These are phyloP conservation scores for Elgaria multicarinata DNA, from an alignment of 2,113 vertebrate genomes.

Conservation along the genomic window DNA sequence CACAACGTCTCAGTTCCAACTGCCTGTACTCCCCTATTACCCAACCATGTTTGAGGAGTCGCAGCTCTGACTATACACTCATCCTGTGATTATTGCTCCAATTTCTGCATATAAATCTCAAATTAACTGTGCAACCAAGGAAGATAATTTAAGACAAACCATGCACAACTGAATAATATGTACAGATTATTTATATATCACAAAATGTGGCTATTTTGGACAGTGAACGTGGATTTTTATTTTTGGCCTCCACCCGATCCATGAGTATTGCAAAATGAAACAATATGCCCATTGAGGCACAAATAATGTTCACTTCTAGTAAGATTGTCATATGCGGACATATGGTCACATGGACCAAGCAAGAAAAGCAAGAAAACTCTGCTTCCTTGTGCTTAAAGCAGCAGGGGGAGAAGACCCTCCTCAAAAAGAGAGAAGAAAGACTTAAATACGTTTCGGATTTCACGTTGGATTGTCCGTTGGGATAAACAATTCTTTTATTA, in stretches of 20 bases:
- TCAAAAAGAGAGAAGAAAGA: neutral
- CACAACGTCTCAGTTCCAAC: neutral
- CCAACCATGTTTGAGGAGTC: neutral
- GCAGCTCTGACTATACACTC: neutral
- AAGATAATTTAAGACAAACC: neutral
- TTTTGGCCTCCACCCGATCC: neutral
- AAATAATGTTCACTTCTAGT: neutral
- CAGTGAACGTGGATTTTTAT: neutral
- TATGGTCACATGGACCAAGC: neutral
- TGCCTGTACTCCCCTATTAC: neutral
- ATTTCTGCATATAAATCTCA: neutral
- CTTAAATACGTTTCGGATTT: neutral
- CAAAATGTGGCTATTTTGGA: neutral
- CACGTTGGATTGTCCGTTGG: neutral
- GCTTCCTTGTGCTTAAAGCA: neutral
- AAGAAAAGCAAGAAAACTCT: neutral
- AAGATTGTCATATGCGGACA: neutral
- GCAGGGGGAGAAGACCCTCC: neutral
- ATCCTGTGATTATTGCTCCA: neutral
- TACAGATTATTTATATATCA: neutral
- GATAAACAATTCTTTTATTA: neutral
- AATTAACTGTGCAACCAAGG: neutral
- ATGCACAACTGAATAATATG: neutral
- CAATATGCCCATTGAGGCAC: neutral
- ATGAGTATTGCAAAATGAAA: neutral